Evolutionary conservation across 2,888 invertebrate genomes (phyloP).

Genomic region (Aelia acuminata): DNA sequence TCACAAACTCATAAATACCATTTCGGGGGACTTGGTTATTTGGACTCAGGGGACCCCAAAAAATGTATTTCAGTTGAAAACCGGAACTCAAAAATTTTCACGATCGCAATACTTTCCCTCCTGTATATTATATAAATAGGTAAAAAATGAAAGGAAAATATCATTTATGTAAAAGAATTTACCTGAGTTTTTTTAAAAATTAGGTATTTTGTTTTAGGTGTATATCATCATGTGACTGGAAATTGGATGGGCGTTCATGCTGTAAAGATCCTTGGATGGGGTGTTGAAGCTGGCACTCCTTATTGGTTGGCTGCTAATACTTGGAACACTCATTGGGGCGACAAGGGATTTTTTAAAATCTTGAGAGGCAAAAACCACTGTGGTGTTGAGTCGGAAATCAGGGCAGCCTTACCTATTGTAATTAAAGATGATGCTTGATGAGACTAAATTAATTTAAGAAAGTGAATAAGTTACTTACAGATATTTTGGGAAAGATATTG

Average conservation of each 20-base stretch:
- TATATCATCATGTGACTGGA: slow-evolving; percentile 83
- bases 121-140: too few relatives aligned
- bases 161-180: too few relatives aligned
- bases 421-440: background rate
- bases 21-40: too few relatives aligned
- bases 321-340: slow-evolving; percentile 95
- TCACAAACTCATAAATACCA: too few relatives aligned
- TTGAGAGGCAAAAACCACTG: slow-evolving; percentile 84
- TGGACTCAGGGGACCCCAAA: too few relatives aligned
- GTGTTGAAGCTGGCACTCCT: slow-evolving; percentile 80
- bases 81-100: too few relatives aligned
- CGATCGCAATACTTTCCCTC: too few relatives aligned
- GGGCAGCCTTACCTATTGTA: slow-evolving; percentile 68
- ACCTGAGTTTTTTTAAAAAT: too few relatives aligned
- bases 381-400: slow-evolving; percentile 79
- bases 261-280: slow-evolving; percentile 75
- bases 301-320: slow-evolving; percentile 94
- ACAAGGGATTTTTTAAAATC: slow-evolving; percentile 89
- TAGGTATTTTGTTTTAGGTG: slow-evolving; percentile 70
- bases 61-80: too few relatives aligned
- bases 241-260: slow-evolving; percentile 72
- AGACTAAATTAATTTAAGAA: background rate
- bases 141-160: too few relatives aligned
- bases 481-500: background rate
- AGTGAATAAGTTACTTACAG: too few relatives aligned